Conservation (phyloP, 2,888 invertebrate genomes). For the Melieria crassipennis region DNA sequence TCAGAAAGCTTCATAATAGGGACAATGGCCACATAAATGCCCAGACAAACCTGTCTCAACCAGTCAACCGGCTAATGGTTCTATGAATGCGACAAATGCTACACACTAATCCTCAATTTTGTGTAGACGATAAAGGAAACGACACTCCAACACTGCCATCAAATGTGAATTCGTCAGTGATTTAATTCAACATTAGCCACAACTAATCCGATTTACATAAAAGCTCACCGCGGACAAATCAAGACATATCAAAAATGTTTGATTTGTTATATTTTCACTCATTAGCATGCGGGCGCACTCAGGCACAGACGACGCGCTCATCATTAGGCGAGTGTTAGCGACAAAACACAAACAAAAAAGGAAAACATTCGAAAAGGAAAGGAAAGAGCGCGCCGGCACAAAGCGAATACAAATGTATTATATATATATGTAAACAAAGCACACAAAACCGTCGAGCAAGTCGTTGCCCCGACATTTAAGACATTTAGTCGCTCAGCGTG, state of each 20-base stretch:
- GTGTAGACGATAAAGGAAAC: background rate
- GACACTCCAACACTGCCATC: background rate
- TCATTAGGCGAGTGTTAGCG: background rate
- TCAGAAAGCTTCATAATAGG: no score
- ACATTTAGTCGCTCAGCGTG: background rate
- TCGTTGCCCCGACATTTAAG: background rate
- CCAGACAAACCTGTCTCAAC: no score
- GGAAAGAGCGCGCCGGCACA: no score
- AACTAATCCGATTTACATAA: slow-evolving; percentile 43
- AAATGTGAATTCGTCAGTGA: background rate
- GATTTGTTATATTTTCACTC: slow-evolving; percentile 1
- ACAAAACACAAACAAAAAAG: no score
- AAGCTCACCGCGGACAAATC: slow-evolving; percentile 38
- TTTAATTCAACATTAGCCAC: background rate
- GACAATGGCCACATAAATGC: no score
- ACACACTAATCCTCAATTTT: no score
- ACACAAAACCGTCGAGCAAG: no score
- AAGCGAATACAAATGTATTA: no score
- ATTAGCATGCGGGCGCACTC: background rate
- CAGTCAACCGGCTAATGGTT: no score
- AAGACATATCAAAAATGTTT: background rate
- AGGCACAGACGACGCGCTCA: background rate
- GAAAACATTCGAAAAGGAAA: no score
- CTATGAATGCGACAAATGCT: no score
- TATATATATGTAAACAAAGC: no score